Evolutionary conservation across 1,140 invertebrate species (phyloP).

Genomic region (Pteromalus puparum): DNA sequence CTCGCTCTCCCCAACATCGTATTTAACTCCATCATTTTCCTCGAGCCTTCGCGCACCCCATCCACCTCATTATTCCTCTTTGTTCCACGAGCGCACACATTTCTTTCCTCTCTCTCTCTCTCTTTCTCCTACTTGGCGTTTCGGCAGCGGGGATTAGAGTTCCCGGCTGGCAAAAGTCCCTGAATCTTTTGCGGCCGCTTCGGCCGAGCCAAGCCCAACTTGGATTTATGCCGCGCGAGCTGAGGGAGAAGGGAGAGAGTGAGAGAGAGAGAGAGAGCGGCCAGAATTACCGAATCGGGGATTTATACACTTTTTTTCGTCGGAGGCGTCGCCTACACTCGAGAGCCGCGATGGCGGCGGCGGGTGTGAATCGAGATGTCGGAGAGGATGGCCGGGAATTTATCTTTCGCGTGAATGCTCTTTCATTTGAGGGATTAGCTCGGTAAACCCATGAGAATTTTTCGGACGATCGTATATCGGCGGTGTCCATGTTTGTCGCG

Average conservation of each 20-base stretch:
- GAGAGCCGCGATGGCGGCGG: neutral
- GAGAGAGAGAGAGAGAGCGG: constrained; percentile 52
- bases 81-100: neutral
- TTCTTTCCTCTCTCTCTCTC: constrained; percentile 7
- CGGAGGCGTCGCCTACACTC: constrained; percentile 3
- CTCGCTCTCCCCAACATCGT: neutral
- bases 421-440: no score
- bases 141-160: constrained; percentile 35
- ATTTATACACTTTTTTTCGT: constrained; percentile 67
- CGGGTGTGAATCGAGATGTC: constrained; percentile 4
- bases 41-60: neutral
- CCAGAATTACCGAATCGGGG: constrained; percentile 72
- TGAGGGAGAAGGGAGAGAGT: no score
- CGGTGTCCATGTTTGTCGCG: no score
- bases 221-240: constrained; percentile 71
- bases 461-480: no score
- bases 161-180: constrained; percentile 67
- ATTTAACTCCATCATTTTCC: constrained; percentile 33
- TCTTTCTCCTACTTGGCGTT: constrained; percentile 1
- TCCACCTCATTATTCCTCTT: constrained; percentile 43
- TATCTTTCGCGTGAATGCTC: neutral
- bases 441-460: no score
- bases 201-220: constrained; percentile 67
- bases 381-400: neutral
- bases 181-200: constrained; percentile 67